Conservation (phyloP, 2,888 invertebrate genomes). For the Polydesmus complanatus region DNA sequence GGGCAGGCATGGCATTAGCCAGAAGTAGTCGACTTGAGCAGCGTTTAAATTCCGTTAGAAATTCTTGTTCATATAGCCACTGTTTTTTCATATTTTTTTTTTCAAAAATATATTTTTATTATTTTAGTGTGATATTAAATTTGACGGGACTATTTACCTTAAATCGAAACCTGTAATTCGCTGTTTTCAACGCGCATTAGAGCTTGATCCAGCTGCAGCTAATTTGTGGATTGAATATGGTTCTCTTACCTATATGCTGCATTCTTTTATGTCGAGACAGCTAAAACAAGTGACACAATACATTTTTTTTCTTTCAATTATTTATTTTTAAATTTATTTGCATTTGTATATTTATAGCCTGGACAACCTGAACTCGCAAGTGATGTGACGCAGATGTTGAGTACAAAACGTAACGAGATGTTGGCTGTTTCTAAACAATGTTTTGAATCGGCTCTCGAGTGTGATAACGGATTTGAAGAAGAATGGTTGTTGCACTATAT, state of each 20-base stretch:
- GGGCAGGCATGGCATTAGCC: constrained; percentile 74
- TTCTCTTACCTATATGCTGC: constrained; percentile 73
- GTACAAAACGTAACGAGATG: constrained; percentile 63
- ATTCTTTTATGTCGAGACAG: constrained; percentile 75
- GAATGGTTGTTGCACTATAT: constrained; percentile 87
- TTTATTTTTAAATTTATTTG: not conserved
- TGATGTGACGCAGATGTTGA: constrained; percentile 45
- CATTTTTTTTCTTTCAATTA: not conserved
- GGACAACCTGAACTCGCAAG: constrained; percentile 30
- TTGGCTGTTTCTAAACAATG: constrained; percentile 61
- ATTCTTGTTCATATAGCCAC: not conserved
- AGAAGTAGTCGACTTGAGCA: constrained; percentile 53
- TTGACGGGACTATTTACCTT: constrained; percentile 26
- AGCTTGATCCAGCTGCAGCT: constrained; percentile 55
- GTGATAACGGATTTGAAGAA: constrained; percentile 55
- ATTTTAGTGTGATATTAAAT: constrained; percentile 26
- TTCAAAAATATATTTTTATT: not conserved
- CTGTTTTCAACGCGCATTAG: constrained; percentile 66
- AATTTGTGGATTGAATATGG: constrained; percentile 84
- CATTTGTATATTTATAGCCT: constrained; percentile 7
- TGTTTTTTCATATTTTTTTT: not conserved
- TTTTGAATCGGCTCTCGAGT: constrained; percentile 41
- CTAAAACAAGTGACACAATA: constrained; percentile 51
- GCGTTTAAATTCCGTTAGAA: constrained; percentile 53
- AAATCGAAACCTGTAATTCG: constrained; percentile 45